phyloP scores from a whole-genome alignment of 2,888 invertebrate species.

The Dione juno region DNA sequence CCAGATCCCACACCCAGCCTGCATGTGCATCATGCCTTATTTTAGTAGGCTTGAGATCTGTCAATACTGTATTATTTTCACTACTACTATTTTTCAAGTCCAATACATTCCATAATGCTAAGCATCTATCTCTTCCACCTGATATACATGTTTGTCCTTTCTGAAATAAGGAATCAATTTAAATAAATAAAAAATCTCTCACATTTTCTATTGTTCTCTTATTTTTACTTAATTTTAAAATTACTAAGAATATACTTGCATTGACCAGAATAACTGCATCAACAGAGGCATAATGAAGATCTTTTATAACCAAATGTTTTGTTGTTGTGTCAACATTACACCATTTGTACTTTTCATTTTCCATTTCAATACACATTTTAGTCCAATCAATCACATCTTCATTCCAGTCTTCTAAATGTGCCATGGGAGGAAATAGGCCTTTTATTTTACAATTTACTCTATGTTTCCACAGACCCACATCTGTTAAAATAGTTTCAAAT shows the following conservation, averaged over 20 bases:
- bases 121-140: conserved; percentile 83
- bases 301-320: conserved; percentile 76
- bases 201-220: too few species aligned
- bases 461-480: conserved; percentile 83
- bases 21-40: conserved; percentile 79
- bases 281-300: conserved; percentile 84
- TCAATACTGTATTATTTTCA: conserved; percentile 55
- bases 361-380: conserved; percentile 84
- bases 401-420: conserved; percentile 65
- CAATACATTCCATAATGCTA: conserved; percentile 80
- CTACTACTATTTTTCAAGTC: conserved; percentile 59
- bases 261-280: conserved; percentile 83
- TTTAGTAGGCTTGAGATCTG: conserved; percentile 62
- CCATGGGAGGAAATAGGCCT: conserved; percentile 69
- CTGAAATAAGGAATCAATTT: conserved; percentile 54
- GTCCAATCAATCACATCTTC: conserved; percentile 80
- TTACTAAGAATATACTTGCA: conserved; percentile 62
- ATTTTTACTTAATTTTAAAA: background rate
- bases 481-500: conserved; percentile 81
- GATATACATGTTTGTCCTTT: conserved; percentile 80
- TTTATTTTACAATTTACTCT: conserved; percentile 74
- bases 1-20: conserved; percentile 86
- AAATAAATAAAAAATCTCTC: background rate
- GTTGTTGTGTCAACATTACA: conserved; percentile 69
- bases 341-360: conserved; percentile 84